Base-by-base conservation (phyloP, 2,113 vertebrate species). In the Oophaga pumilio region DNA sequence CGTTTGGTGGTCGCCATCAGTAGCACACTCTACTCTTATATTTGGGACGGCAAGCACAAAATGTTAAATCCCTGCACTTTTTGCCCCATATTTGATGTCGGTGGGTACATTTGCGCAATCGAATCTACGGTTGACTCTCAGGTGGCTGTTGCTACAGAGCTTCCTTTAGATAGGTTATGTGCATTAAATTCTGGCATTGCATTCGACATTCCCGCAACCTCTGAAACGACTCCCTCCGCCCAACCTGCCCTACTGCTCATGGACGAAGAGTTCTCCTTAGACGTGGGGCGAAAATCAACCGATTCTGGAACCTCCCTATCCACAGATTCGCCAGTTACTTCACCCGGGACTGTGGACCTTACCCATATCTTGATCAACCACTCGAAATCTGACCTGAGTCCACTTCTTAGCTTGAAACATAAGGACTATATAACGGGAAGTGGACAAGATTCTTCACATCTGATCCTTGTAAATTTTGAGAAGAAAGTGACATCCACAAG, bases 131-230 rank as follows among this genome's bases (percentile, higher is more conserved):
- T 93, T 66, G 94, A 93, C 52, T 92, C 94, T 0, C 97, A 96
- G 83, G 94, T 99, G 0, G 96, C 96, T 0, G 93, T 99, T 49
- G 90, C 97, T 10, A 99, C 98, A 0, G 98, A 99, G 89, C 96
- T 99, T 12, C 98, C 98, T 0, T 91, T 99, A 15, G 96, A 96
- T 90, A 97, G 96, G 91, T 92, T 99, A 82, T 99, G 98, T 49
- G 92, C 97, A 24, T 92, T 99, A 59, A 97, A 96, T 28, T 94
- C 97, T 0, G 95, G 96, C 0, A 94, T 95, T 14, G 90, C 95
- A 0, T 96, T 96, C 0, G 96, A 96, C 12, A 6, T 96, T 18
- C 89, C 93, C 0, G 5, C 90, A 0, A 56, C 66, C 0, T 0
- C 87, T 0, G 94, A 95, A 26, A 93, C 92, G 64, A 85, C 91